These are phyloP conservation scores for Chrysomela aeneicollis DNA, from an alignment of 2,888 invertebrate genomes.

Conservation along the genomic window DNA sequence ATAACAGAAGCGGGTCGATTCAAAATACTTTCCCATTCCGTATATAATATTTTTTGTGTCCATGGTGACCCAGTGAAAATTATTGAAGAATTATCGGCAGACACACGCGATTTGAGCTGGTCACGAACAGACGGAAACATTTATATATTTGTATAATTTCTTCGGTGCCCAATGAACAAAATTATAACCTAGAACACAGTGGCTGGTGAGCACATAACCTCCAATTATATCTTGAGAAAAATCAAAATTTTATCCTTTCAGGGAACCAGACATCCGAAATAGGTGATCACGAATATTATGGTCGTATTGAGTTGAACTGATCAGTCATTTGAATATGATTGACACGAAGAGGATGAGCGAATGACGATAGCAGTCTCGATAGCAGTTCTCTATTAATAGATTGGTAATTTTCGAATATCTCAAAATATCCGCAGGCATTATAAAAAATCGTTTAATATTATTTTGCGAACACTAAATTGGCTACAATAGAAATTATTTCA, in stretches of 20 bases:
- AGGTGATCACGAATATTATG: conserved; percentile 23
- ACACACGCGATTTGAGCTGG: conserved; percentile 55
- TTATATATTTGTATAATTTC: conserved; percentile 52
- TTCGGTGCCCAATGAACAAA: conserved; percentile 40
- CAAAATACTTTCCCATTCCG: conserved; percentile 48
- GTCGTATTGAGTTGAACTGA: not conserved
- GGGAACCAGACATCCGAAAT: conserved; percentile 16
- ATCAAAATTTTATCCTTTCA: conserved; percentile 30
- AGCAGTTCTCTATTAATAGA: not conserved
- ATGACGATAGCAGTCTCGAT: not conserved
- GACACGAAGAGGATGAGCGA: not conserved
- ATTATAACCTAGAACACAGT: conserved; percentile 41
- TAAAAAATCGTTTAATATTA: too few species aligned
- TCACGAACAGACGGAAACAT: conserved; percentile 52
- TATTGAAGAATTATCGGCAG: conserved; percentile 53
- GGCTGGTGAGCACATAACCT: conserved; percentile 43
- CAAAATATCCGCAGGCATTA: too few species aligned
- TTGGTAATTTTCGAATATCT: too few species aligned
- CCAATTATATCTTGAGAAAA: conserved; percentile 33
- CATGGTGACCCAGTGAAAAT: conserved; percentile 57
- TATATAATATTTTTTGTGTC: conserved; percentile 50
- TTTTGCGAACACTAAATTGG: too few species aligned
- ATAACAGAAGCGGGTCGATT: conserved; percentile 51
- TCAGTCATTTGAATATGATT: conserved; percentile 5
- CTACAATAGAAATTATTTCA: too few species aligned